A percentile compares a stretch with the other conserved stretches of the same genome.
phyloP scores from a whole-genome alignment of 2,888 invertebrate genomes.

The Trichogramma evanescens region DNA sequence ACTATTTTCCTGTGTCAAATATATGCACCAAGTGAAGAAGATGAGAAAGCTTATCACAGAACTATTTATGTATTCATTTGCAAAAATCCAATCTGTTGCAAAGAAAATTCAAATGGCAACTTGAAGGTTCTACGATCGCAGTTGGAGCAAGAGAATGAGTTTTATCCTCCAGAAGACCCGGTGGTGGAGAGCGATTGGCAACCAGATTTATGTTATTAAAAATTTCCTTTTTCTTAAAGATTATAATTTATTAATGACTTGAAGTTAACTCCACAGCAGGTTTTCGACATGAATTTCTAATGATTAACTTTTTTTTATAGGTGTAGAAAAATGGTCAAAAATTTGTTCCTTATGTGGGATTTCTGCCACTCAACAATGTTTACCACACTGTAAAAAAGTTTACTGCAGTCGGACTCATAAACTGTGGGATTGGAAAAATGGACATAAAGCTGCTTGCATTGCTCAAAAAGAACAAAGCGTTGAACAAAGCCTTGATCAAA shows the following conservation, averaged over 20 bases:
- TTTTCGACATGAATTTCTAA: too few species aligned
- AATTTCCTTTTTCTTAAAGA: too few species aligned
- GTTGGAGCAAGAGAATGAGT: slow-evolving; percentile 67
- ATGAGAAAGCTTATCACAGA: slow-evolving; percentile 72
- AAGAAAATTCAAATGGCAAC: slow-evolving; percentile 56
- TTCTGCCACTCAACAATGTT: slow-evolving; percentile 67
- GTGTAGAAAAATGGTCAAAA: slow-evolving; percentile 51
- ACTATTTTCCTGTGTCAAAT: slow-evolving; percentile 82
- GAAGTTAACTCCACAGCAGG: too few species aligned
- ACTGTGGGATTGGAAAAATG: slow-evolving; percentile 74
- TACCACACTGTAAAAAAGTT: slow-evolving; percentile 66
- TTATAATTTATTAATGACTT: too few species aligned
- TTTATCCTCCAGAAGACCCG: slow-evolving; percentile 69
- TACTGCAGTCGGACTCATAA: slow-evolving; percentile 86
- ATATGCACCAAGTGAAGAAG: slow-evolving; percentile 77
- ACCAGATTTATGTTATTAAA: slow-evolving; percentile 42
- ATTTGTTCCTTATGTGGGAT: slow-evolving; percentile 77
- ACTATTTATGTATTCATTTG: slow-evolving; percentile 85
- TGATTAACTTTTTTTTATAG: slow-evolving; percentile 20
- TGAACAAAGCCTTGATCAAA: not conserved
- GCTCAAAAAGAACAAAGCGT: slow-evolving; percentile 8
- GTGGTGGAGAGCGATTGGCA: slow-evolving; percentile 54
- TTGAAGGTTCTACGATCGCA: slow-evolving; percentile 74
- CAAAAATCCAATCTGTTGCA: slow-evolving; percentile 64
- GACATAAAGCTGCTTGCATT: slow-evolving; percentile 65